Evolutionary conservation across 1,140 invertebrate species (phyloP).

Genomic region (Helicoverpa zea): DNA sequence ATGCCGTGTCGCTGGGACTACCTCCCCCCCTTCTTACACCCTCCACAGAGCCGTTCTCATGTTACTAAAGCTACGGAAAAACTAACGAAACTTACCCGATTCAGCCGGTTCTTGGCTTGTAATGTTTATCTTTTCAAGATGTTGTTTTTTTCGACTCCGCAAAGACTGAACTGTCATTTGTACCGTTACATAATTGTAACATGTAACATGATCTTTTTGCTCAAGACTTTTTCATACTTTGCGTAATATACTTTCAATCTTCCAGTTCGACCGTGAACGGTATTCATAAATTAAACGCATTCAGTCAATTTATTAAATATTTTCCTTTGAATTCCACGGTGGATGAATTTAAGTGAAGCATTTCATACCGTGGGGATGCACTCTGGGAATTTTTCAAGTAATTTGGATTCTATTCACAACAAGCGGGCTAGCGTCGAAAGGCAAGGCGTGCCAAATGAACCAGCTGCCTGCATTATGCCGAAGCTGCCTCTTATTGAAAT

Average conservation of each 20-base stretch:
- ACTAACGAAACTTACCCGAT: slow-evolving; percentile 72
- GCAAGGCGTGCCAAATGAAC: slow-evolving; percentile 74
- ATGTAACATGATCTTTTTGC: neutral
- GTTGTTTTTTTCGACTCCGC: neutral
- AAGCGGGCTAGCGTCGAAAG: slow-evolving; percentile 65
- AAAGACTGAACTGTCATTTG: neutral
- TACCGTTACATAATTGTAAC: neutral
- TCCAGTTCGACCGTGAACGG: slow-evolving; percentile 5
- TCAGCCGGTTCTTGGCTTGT: slow-evolving; percentile 53
- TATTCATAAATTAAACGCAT: slow-evolving; percentile 38
- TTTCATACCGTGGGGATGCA: slow-evolving; percentile 63
- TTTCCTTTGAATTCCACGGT: slow-evolving; percentile 58
- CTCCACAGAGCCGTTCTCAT: slow-evolving; percentile 57
- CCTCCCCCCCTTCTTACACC: slow-evolving; percentile 45
- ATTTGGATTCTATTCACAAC: slow-evolving; percentile 82
- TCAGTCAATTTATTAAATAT: slow-evolving; percentile 58
- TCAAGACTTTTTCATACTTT: neutral
- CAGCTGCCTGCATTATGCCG: slow-evolving; percentile 64
- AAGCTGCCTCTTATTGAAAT: slow-evolving; percentile 51
- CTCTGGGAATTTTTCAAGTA: slow-evolving; percentile 77
- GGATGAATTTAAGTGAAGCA: slow-evolving; percentile 64
- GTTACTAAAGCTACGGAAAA: slow-evolving; percentile 69
- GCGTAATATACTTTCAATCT: neutral
- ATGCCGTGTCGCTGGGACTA: slow-evolving; percentile 66
- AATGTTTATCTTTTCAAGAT: slow-evolving; percentile 58